A percentile compares a stretch with the other conserved stretches of the same genome.
Conservation (phyloP, 2,888 invertebrate genomes). For the Glomeris marginata region DNA sequence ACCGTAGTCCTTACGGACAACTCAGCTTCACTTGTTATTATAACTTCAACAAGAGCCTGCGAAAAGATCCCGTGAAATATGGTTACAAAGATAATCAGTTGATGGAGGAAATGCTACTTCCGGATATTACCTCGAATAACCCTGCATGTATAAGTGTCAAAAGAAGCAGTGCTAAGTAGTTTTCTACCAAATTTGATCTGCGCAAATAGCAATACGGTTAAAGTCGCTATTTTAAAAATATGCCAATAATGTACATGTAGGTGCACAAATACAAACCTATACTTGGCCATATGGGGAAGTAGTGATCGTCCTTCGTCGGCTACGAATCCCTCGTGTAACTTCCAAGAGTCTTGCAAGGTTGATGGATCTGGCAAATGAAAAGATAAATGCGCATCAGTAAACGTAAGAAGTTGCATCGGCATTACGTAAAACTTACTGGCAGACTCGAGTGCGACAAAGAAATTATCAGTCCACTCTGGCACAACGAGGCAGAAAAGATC, state of each 20-base stretch:
- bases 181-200: constrained; percentile 78
- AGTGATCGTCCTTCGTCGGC: constrained; percentile 76
- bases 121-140: constrained; percentile 45
- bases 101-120: too few species aligned
- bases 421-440: constrained; percentile 33
- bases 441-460: constrained; percentile 69
- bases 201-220: constrained; percentile 21
- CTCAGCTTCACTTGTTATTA: constrained; percentile 72
- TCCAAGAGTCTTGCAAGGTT: constrained; percentile 59
- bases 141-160: constrained; percentile 78
- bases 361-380: constrained; percentile 47
- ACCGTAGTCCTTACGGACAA: constrained; percentile 85
- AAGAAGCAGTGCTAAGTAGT: constrained; percentile 74
- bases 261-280: constrained; percentile 25
- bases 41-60: constrained; percentile 72
- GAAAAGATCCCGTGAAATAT: constrained; percentile 9
- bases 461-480: constrained; percentile 83
- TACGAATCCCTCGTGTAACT: constrained; percentile 84
- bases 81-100: not conserved
- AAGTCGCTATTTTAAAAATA: not conserved
- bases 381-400: not conserved
- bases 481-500: constrained; percentile 74
- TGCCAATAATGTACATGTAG: not conserved
- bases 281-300: constrained; percentile 68
- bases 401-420: not conserved